Evolutionary conservation across 2,797 vertebrate genomes (phyloP).

Genomic region (Anguilla anguilla): DNA sequence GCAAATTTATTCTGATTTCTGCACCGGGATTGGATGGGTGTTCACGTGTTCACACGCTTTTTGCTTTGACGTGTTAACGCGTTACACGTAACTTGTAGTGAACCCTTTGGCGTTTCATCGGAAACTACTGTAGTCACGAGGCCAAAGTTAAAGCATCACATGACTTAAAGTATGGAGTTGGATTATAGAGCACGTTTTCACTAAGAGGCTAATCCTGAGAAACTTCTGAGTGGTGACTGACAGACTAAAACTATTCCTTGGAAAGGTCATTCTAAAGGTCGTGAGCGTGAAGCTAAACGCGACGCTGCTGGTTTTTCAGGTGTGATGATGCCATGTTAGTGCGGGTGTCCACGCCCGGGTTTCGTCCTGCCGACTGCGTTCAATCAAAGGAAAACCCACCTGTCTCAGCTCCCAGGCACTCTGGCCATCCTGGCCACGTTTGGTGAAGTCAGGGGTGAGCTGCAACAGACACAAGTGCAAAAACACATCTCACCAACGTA

Average conservation of each 20-base stretch:
- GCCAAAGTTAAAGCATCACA: neutral
- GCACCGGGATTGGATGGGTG: too few species aligned
- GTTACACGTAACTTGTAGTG: too few species aligned
- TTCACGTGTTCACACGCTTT: too few species aligned
- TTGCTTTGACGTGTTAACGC: too few species aligned
- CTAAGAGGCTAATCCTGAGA: neutral
- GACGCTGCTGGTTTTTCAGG: neutral
- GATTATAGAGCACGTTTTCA: neutral
- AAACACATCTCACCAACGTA: neutral
- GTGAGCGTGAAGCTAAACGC: too few species aligned
- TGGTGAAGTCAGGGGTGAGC: slow-evolving; percentile 66
- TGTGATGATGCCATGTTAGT: neutral
- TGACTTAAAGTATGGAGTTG: neutral
- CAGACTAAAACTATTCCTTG: neutral
- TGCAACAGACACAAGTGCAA: slow-evolving; percentile 38
- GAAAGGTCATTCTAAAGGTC: neutral
- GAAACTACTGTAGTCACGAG: too few species aligned
- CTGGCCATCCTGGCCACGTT: slow-evolving; percentile 55
- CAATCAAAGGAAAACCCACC: slow-evolving; percentile 49
- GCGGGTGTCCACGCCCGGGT: too few species aligned
- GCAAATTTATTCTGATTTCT: too few species aligned
- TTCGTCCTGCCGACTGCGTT: too few species aligned
- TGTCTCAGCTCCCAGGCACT: slow-evolving; percentile 66
- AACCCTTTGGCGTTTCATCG: too few species aligned
- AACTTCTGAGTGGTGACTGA: neutral